Evolutionary conservation across 2,797 vertebrate genomes (phyloP).

Genomic region (Mallotus villosus): DNA sequence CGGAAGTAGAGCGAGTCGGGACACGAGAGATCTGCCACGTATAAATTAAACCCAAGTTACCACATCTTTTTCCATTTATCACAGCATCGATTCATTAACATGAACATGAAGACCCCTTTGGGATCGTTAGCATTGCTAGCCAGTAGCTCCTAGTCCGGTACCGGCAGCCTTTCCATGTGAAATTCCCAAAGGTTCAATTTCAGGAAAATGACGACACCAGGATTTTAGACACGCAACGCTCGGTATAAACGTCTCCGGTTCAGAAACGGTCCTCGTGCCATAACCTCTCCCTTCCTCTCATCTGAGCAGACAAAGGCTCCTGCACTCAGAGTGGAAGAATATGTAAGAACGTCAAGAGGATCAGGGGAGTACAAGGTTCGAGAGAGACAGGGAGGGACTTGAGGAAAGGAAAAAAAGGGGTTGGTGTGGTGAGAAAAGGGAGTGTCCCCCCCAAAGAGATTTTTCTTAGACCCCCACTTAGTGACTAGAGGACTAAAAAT

Average conservation of each 20-base stretch:
- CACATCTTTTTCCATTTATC: slow-evolving; percentile 63
- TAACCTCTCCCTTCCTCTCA: slow-evolving; percentile 7
- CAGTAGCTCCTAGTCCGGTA: slow-evolving; percentile 24
- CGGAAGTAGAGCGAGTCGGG: slow-evolving; percentile 40
- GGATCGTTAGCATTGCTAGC: not conserved
- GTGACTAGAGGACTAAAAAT: slow-evolving; percentile 63
- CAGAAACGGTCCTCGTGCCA: slow-evolving; percentile 24
- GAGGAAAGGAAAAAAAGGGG: slow-evolving; percentile 21
- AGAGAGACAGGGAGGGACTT: slow-evolving; percentile 13
- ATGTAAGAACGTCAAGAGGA: not conserved
- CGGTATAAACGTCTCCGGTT: slow-evolving; percentile 42
- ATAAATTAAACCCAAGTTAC: slow-evolving; percentile 60
- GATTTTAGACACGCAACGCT: slow-evolving; percentile 30
- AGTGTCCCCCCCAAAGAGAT: slow-evolving; percentile 22
- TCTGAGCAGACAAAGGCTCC: slow-evolving; percentile 13
- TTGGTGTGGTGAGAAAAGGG: slow-evolving; percentile 8
- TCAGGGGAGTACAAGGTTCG: slow-evolving; percentile 1
- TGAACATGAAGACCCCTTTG: slow-evolving; percentile 39
- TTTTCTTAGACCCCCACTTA: slow-evolving; percentile 52
- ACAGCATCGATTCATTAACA: slow-evolving; percentile 63
- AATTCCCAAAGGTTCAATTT: not conserved
- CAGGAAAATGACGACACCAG: not conserved
- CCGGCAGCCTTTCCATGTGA: not conserved
- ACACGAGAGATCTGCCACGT: slow-evolving; percentile 55
- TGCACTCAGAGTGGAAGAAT: slow-evolving; percentile 1